Conservation (phyloP, 1,140 invertebrate genomes). For the Aricia agestis region DNA sequence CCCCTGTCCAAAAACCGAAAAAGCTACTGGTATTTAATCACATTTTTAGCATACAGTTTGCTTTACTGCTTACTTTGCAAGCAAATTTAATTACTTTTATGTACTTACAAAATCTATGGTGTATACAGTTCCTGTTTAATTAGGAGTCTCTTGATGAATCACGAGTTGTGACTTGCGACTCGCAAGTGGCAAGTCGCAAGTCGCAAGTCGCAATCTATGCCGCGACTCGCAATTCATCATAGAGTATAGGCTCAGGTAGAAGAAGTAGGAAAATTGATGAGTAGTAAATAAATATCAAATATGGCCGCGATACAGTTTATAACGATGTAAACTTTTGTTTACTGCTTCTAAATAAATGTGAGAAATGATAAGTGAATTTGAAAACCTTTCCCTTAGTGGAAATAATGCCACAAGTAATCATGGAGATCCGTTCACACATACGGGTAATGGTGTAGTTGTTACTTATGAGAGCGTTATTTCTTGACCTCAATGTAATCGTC, state of each 20-base stretch:
- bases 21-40: no score
- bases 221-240: no score
- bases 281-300: conserved; percentile 74
- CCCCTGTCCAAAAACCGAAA: no score
- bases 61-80: no score
- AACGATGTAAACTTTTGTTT: conserved; percentile 73
- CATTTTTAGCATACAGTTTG: no score
- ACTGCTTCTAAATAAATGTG: conserved; percentile 58
- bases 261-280: conserved; percentile 27
- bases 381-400: conserved; percentile 73
- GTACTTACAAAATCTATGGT: no score
- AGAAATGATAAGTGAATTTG: conserved; percentile 76
- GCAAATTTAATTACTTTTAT: no score
- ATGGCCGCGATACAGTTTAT: conserved; percentile 62
- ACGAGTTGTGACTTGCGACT: no score
- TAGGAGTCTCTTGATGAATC: no score
- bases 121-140: no score
- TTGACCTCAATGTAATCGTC: conserved; percentile 64
- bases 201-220: no score
- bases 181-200: no score
- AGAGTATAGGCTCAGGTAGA: not conserved
- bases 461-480: conserved; percentile 28
- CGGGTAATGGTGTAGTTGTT: conserved; percentile 49
- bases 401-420: conserved; percentile 68
- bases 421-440: conserved; percentile 68